Conservation (phyloP, 2,113 vertebrate species). For the Oncorhynchus keta region DNA sequence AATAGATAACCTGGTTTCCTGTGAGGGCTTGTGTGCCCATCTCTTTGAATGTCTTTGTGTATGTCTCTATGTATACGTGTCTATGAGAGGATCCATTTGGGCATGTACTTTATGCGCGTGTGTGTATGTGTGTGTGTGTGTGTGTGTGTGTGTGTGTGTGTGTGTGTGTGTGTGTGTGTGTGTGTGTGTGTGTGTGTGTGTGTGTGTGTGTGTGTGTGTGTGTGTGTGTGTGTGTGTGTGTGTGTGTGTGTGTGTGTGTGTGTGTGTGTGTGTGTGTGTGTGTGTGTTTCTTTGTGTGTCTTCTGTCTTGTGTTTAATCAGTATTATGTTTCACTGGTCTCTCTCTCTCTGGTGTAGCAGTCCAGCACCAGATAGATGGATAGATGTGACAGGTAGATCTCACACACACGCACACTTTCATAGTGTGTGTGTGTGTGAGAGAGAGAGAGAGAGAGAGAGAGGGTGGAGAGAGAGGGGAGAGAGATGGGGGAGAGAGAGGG, state of each 20-base stretch:
- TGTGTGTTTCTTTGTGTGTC: conserved; percentile 5
- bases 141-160: not conserved
- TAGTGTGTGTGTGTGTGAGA: not conserved
- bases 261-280: conserved; percentile 12
- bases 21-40: not conserved
- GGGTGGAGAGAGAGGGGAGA: conserved; percentile 12
- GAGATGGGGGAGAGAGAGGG: too few species aligned
- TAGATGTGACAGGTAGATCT: too few species aligned
- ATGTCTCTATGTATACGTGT: not conserved
- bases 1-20: too few species aligned
- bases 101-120: not conserved
- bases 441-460: conserved; percentile 24
- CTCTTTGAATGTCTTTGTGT: not conserved
- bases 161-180: conserved; percentile 12
- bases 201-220: conserved; percentile 12
- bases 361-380: too few species aligned
- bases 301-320: conserved; percentile 19
- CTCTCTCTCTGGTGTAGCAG: too few species aligned
- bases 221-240: conserved; percentile 12
- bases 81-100: not conserved
- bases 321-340: too few species aligned
- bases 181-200: conserved; percentile 12
- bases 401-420: not conserved
- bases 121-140: conserved; percentile 39
- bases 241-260: conserved; percentile 12